Percentiles rank a stretch among this genome's conserved stretches.
Conservation (phyloP, 1,140 invertebrate genomes). For the Helicoverpa armigera region DNA sequence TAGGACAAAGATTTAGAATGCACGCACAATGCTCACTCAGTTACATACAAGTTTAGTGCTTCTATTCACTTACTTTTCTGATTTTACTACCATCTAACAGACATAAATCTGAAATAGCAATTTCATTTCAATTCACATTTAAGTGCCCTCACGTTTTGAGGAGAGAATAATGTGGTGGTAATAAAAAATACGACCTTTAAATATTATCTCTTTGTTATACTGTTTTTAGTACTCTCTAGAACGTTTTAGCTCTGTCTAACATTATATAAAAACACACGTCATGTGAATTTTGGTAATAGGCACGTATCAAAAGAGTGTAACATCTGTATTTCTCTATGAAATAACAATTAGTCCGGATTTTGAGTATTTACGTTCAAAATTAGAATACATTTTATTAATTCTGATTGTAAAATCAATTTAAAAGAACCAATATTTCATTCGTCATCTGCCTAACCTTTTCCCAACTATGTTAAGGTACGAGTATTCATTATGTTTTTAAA, state of each 20-base stretch:
- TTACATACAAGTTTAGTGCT: too few species aligned
- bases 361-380: too few species aligned
- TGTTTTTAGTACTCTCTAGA: conserved; percentile 1
- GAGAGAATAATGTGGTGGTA: conserved; percentile 29
- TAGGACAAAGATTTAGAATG: too few species aligned
- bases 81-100: not conserved
- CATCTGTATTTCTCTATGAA: not conserved
- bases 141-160: conserved; percentile 2
- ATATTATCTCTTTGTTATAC: conserved; percentile 31
- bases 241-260: not conserved
- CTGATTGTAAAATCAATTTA: conserved; percentile 26
- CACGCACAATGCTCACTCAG: too few species aligned
- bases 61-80: not conserved
- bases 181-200: conserved; percentile 26
- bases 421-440: too few species aligned
- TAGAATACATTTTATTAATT: too few species aligned
- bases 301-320: too few species aligned
- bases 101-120: not conserved
- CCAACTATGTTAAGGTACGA: too few species aligned
- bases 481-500: conserved; percentile 24
- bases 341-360: too few species aligned
- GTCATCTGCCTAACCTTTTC: too few species aligned
- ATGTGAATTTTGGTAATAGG: not conserved
- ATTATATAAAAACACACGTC: not conserved
- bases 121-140: conserved; percentile 33